Base-by-base conservation (phyloP, 2,888 invertebrate genomes). In the Petrolisthes manimaculis region DNA sequence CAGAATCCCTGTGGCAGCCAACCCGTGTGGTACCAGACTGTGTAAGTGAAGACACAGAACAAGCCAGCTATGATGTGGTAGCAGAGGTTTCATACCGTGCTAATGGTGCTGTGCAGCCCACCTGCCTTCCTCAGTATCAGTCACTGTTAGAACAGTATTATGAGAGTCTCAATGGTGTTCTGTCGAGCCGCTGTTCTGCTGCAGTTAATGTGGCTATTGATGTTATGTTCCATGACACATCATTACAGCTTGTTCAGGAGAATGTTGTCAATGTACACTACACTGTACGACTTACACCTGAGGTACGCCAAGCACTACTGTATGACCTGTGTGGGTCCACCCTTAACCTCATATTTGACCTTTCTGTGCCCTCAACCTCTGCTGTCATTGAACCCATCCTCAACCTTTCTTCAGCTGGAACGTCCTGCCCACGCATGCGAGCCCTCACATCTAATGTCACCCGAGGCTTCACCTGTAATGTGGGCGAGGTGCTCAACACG, bases 241-340 rank as follows among this genome's bases (percentile, higher is more conserved):
- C 53, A 6, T 83, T 91, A 51, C 82, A 79, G 61, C 75, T 90
- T 21, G 80, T 81, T 21, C 69, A 90, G 18, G 90, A 97, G 93
- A 97, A 97, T 92, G 95, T 97, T 4, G 96, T 97, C 9, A 91
- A 94, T 93, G 96, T 98, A 94, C 97, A 97, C 93, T 98, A 97
- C 91, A 95, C 97, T 14, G 93, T 98, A 21, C 96, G 96, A 54
- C 96, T 99, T 80, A 95, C 96, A 83, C 98, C 98, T 1, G 96
- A 96, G 3, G 95, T 98, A 53, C 95, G 96, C 91, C 97, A 98
- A 93, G 97, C 97, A 0, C 97, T 98, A 92, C 94, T 99, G 0
- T 99, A 98, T 92, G 98, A 98, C 91, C 95, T 98, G 0, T 99
- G 98, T 92, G 98, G 98, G 18, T 97, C 97, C 0, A 98, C 98